Percentiles rank a stretch among this genome's conserved stretches.
Conservation (phyloP, 2,888 invertebrate genomes). For the Athripsodes cinereus region DNA sequence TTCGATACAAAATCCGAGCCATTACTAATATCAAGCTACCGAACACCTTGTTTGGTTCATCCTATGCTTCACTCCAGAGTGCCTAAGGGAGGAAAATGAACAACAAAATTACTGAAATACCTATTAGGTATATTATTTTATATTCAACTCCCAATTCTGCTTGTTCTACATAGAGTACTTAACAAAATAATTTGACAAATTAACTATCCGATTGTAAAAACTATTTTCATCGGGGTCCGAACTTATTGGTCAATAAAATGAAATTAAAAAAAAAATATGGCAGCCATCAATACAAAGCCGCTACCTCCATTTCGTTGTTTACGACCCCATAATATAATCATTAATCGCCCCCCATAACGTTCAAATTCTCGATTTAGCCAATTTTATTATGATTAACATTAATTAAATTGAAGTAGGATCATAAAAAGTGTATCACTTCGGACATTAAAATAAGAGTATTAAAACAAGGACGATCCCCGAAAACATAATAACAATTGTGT, state of each 20-base stretch:
- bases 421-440: background rate
- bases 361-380: conserved; percentile 1
- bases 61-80: too few species aligned
- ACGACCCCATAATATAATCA: background rate
- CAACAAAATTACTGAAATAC: too few species aligned
- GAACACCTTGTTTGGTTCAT: too few species aligned
- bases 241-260: background rate
- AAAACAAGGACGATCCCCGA: background rate
- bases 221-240: background rate
- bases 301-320: background rate
- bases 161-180: too few species aligned
- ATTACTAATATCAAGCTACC: too few species aligned
- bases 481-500: background rate
- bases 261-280: background rate
- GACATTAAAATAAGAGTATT: background rate
- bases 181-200: too few species aligned
- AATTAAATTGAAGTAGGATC: conserved; percentile 1
- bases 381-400: conserved; percentile 2
- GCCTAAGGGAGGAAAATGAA: too few species aligned
- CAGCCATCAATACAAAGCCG: background rate
- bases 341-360: background rate
- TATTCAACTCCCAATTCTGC: too few species aligned
- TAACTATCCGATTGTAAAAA: background rate
- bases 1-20: too few species aligned
- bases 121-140: too few species aligned